Base-by-base conservation (phyloP, 2,113 vertebrate species). In the Danionella cerebrum region DNA sequence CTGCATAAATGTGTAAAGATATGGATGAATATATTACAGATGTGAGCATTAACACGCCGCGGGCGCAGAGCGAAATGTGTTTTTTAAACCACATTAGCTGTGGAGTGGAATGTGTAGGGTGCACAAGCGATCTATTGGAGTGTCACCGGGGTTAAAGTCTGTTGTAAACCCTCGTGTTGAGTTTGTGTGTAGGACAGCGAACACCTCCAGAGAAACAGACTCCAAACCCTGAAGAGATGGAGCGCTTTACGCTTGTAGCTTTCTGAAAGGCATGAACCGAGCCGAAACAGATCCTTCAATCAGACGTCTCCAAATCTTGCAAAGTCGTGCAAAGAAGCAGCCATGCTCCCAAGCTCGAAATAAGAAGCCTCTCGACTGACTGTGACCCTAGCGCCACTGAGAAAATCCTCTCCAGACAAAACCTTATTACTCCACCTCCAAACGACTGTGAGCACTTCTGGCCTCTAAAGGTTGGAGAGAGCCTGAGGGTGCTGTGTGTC, bases 381-480 rank as follows among this genome's bases (percentile, higher is more conserved):
- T 27, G 57, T 59, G 57, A 42, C 39, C 57, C 27, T 29, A 60
- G 10, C 21, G n/a, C 39, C 25, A 44, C 25, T 18, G 25, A 14
- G 11, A 60, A 60, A 45, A 60, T 5, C 39, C 8, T 59, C 22
- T 42, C 36, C n/a, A 60, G 25, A 45, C 41, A 31, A 53, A 59
- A 16, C 93, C 93, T 97, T 96, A 95, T 96, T 96, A 95, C 94
- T 96, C 94, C 57, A 60, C 94, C 93, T 96, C 94, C 91, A 91
- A 96, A 97, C 90, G 92, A 93, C 95, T 96, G 93, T 92, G 88
- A 97, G 93, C 93, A 94, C 96, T 97, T 96, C 93, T 93, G 94
- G 93, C 94, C 94, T 98, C 94, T 92, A 97, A 98, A 97, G 94
- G 95, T 97, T 97, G 94, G 88, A 86, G 91, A 91, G 80, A 75